Conservation (phyloP, 2,113 vertebrate genomes). For the Boulengeromyrus knoepffleri region DNA sequence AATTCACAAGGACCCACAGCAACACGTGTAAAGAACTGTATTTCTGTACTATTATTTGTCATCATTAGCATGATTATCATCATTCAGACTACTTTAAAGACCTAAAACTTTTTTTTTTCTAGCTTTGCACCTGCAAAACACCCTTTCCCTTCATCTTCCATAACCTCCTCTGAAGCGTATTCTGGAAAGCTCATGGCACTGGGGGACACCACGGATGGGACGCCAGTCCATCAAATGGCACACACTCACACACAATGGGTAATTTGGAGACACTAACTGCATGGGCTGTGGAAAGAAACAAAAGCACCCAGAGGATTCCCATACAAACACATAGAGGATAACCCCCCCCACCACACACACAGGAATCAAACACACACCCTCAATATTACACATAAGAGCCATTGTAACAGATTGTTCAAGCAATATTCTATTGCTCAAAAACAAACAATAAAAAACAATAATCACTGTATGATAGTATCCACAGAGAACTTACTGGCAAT, state of each 20-base stretch:
- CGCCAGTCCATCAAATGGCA: neutral
- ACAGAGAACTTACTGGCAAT: neutral
- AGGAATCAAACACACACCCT: neutral
- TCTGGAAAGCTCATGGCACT: neutral
- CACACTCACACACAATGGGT: neutral
- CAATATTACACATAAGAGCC: neutral
- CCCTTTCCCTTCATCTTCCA: neutral
- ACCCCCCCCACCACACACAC: neutral
- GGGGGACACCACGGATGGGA: neutral
- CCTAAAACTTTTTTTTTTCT: neutral
- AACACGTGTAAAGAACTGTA: neutral
- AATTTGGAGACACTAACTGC: neutral
- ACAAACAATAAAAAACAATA: neutral
- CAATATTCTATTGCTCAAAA: neutral
- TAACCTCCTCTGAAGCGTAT: neutral
- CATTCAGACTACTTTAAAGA: neutral
- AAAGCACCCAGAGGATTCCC: neutral
- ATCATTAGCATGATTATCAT: neutral
- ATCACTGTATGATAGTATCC: neutral
- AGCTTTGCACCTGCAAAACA: neutral
- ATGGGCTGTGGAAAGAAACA: neutral
- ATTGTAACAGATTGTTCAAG: neutral
- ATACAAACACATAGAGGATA: neutral
- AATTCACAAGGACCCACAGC: neutral
- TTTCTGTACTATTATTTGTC: neutral